A percentile compares a stretch with the other conserved stretches of the same genome.
phyloP scores from a whole-genome alignment of 2,113 vertebrate genomes.

The Columba janthina region DNA sequence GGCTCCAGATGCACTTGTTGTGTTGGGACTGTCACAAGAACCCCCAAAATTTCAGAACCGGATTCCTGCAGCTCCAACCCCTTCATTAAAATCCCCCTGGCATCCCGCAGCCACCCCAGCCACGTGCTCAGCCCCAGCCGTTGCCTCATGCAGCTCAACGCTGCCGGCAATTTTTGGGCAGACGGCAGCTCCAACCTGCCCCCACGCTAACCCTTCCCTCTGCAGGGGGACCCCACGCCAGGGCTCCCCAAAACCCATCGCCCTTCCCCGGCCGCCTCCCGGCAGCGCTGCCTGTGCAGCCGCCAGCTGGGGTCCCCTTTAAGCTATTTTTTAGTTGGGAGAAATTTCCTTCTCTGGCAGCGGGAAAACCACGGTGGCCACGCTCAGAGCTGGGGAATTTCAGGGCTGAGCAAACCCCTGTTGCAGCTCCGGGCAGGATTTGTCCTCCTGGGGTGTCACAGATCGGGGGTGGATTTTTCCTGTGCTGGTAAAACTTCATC shows the following conservation, averaged over 20 bases:
- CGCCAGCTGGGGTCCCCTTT: conserved; percentile 22
- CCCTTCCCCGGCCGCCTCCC: neutral
- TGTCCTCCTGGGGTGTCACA: rapidly evolving
- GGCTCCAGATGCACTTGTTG: neutral
- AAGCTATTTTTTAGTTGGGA: neutral
- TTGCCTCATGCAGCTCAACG: rapidly evolving
- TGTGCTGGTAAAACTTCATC: neutral
- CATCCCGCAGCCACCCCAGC: neutral
- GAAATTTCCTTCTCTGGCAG: neutral
- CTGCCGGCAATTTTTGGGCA: neutral
- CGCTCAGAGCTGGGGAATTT: neutral
- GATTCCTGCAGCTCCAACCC: neutral
- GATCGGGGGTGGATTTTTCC: neutral
- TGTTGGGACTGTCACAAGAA: too few species aligned
- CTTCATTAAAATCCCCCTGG: rapidly evolving
- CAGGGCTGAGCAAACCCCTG: neutral
- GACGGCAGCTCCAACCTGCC: rapidly evolving
- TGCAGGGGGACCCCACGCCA: rapidly evolving
- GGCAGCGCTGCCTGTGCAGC: neutral
- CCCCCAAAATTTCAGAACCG: rapidly evolving
- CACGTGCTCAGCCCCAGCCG: neutral
- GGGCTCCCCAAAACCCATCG: neutral
- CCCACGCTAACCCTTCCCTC: rapidly evolving
- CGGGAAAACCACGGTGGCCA: rapidly evolving
- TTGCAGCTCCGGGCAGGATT: rapidly evolving